Conservation (phyloP, 1,140 invertebrate genomes). For the Bactericera cockerelli region DNA sequence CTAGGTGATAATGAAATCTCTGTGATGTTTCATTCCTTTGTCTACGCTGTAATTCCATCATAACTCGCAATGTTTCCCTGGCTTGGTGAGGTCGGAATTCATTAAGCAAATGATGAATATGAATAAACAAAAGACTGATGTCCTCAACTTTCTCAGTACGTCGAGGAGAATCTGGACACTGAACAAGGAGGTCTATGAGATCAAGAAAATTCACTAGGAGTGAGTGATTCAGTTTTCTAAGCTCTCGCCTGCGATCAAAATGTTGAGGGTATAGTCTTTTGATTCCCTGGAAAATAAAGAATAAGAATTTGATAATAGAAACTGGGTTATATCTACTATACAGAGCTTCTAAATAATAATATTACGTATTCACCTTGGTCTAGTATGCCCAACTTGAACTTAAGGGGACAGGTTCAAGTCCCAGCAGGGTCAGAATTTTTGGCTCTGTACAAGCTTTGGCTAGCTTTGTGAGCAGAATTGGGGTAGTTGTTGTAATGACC, state of each 20-base stretch:
- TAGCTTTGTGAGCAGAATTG: too few species aligned
- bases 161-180: slow-evolving; percentile 79
- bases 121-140: slow-evolving; percentile 88
- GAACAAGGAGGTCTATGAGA: slow-evolving; percentile 83
- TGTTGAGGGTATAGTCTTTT: slow-evolving; percentile 86
- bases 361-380: too few species aligned
- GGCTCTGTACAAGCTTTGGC: too few species aligned
- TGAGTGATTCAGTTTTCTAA: slow-evolving; percentile 96
- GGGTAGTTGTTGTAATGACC: too few species aligned
- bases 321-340: too few species aligned
- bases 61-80: slow-evolving; percentile 82
- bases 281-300: slow-evolving; percentile 51
- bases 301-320: too few species aligned
- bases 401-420: too few species aligned
- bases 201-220: slow-evolving; percentile 92
- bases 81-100: slow-evolving; percentile 96
- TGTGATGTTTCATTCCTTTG: slow-evolving; percentile 77
- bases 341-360: too few species aligned
- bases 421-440: too few species aligned
- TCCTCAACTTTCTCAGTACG: slow-evolving; percentile 93
- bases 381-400: too few species aligned
- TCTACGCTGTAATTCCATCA: slow-evolving; percentile 89
- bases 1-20: slow-evolving; percentile 83
- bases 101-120: slow-evolving; percentile 96
- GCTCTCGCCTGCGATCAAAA: slow-evolving; percentile 85